Evolutionary conservation across 2,888 invertebrate species (phyloP).

Genomic region (Phaonia tiefii): DNA sequence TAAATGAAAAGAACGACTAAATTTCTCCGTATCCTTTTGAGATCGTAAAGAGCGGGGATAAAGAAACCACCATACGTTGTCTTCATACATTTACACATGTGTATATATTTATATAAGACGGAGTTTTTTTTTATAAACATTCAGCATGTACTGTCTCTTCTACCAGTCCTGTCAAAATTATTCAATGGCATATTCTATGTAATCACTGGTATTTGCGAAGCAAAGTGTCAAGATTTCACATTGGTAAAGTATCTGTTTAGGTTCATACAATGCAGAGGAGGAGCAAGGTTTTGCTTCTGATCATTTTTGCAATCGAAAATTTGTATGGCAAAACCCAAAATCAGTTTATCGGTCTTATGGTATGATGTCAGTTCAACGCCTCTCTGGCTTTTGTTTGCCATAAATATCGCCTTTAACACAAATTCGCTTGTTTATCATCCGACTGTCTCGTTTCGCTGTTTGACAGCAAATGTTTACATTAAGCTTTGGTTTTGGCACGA

Average conservation of each 20-base stretch:
- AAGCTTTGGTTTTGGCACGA: not conserved
- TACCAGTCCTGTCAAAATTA: not conserved
- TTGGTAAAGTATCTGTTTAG: slow-evolving; percentile 55
- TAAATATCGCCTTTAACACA: slow-evolving; percentile 41
- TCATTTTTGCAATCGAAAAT: no score
- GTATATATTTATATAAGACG: slow-evolving; percentile 5
- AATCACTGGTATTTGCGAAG: slow-evolving; percentile 21
- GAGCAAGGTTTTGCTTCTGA: no score
- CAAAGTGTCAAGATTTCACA: slow-evolving; percentile 54
- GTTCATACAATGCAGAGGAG: not conserved
- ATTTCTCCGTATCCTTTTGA: not conserved
- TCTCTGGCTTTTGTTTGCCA: slow-evolving; percentile 7
- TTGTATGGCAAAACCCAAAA: no score
- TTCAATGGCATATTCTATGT: slow-evolving; percentile 11
- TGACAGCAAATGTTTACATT: slow-evolving; percentile 4
- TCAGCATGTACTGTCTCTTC: no score
- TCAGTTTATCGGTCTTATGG: no score
- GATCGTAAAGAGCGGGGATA: slow-evolving; percentile 18
- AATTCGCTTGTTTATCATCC: slow-evolving; percentile 31
- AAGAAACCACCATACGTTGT: not conserved
- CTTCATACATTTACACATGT: slow-evolving; percentile 36
- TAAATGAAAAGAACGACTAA: no score
- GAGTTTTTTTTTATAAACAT: no score
- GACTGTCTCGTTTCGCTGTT: slow-evolving; percentile 6
- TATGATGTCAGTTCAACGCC: slow-evolving; percentile 3